Evolutionary conservation across 2,797 vertebrate genomes (phyloP), one percentile per base, ranked within the genome.

Genomic region (Naso thynnoides): DNA sequence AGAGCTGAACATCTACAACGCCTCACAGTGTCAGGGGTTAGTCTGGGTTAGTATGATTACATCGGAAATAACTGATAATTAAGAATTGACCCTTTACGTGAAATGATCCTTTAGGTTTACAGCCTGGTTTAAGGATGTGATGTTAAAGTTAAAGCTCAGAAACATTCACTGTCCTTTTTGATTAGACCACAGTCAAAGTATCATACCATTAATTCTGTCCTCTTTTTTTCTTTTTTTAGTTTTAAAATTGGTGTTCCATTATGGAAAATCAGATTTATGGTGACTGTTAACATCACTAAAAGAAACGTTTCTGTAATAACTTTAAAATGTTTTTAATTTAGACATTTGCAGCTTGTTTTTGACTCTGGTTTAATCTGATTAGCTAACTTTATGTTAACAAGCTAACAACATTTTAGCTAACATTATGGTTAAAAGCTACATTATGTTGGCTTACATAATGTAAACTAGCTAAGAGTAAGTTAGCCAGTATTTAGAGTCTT

Each of bases 1-100:
- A 67, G 68, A 85, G 83, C 75, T 64, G 50, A 81, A 84, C 82
- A 77, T 81, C 74, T 62, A 87, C 81, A 55, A 73, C 44, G 72
- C 74, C 84, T 82, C 81, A 78, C 85, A 76, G 75, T 58, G 24
- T 29, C 36, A 16, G 23, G 19, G 23, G 67, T 58, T 56, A 33
- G 55, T 38, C 53, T 27, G n/a, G 26, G 47, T 56, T 52, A 60
- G 31, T 13, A 29, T 4, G 2, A 49, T 19, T 18, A 49, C 72
- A 8, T 4, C 0, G 8, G 18, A 23, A 39, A 70, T 4, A 36
- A 56, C n/a, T 26, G 57, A 54, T 67, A 55, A 53, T 56, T 16
- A 21, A 75, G 36, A 61, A 41, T 44, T 6, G 36, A 68, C 59
- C 39, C 21, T 52, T 59, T 1, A n/a, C 7, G 2, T n/a, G 19